Evolutionary conservation across 2,888 invertebrate genomes (phyloP).

Genomic region (Eilema caniola): DNA sequence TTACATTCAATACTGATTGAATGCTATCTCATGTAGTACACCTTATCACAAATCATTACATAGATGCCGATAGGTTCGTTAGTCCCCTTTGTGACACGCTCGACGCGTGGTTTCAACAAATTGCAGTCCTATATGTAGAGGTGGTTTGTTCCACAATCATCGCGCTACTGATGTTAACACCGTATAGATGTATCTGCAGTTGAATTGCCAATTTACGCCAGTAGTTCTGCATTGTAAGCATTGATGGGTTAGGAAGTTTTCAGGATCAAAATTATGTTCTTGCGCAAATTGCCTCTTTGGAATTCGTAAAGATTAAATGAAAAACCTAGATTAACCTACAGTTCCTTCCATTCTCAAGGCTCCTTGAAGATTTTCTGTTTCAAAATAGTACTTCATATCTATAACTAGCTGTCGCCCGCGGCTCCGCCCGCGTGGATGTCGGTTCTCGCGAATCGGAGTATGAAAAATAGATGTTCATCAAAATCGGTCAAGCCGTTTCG

Average conservation of each 20-base stretch:
- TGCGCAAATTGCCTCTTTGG: too few species aligned
- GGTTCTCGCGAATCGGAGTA: too few species aligned
- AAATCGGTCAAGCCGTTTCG: too few species aligned
- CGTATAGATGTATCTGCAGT: not conserved
- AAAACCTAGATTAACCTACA: too few species aligned
- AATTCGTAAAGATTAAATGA: too few species aligned
- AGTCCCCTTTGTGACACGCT: conserved; percentile 39
- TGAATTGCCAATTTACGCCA: not conserved
- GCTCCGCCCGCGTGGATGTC: too few species aligned
- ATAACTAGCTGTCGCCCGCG: too few species aligned
- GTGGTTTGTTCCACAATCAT: conserved; percentile 6
- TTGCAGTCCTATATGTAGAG: conserved; percentile 35
- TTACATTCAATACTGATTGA: not conserved
- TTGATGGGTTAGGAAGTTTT: not conserved
- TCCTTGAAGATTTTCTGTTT: too few species aligned
- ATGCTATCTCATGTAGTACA: not conserved
- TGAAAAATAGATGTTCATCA: too few species aligned
- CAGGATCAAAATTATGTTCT: too few species aligned
- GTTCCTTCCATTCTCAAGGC: too few species aligned
- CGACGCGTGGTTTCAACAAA: conserved; percentile 35
- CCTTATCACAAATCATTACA: conserved; percentile 6
- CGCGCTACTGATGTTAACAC: not conserved
- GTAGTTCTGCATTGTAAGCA: not conserved
- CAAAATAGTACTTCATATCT: too few species aligned
- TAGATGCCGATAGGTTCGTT: conserved; percentile 44